These are phyloP conservation scores for Microdon myrmicae DNA, from an alignment of 2,888 invertebrate genomes.

Conservation along the genomic window DNA sequence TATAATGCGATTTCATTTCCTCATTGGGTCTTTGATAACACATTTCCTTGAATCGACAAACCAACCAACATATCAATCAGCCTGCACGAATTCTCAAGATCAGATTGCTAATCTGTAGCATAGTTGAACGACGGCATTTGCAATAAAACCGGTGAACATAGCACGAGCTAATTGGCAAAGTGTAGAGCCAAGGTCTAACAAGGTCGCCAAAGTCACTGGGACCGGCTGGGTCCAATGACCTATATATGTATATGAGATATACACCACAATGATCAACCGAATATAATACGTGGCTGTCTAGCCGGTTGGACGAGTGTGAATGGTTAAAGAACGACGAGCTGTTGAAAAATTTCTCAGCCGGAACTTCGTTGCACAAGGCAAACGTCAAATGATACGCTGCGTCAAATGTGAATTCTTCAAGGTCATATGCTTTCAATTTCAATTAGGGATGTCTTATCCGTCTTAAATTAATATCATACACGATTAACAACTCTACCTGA, in stretches of 20 bases:
- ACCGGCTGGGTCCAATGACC: slow-evolving; percentile 62
- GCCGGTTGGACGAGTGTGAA: slow-evolving; percentile 27
- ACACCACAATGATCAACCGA: slow-evolving; percentile 8
- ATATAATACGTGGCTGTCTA: slow-evolving; percentile 6
- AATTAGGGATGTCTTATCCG: slow-evolving; percentile 40
- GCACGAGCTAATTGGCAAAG: slow-evolving; percentile 38
- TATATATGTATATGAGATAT: slow-evolving; percentile 44
- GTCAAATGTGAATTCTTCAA: slow-evolving; percentile 32
- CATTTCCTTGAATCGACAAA: slow-evolving; percentile 34
- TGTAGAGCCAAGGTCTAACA: slow-evolving; percentile 61
- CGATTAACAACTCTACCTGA: not conserved
- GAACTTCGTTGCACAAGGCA: slow-evolving; percentile 49
- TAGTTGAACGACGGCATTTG: slow-evolving; percentile 11
- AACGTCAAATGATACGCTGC: slow-evolving; percentile 36
- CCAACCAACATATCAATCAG: slow-evolving; percentile 22
- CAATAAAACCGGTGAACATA: slow-evolving; percentile 15
- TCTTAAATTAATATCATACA: slow-evolving; percentile 1
- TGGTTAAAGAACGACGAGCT: slow-evolving; percentile 8
- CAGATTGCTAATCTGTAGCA: slow-evolving; percentile 13
- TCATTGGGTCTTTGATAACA: slow-evolving; percentile 32
- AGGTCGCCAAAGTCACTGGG: slow-evolving; percentile 60
- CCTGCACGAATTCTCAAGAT: slow-evolving; percentile 30
- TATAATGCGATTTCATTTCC: slow-evolving; percentile 26
- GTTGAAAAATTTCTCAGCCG: slow-evolving; percentile 24
- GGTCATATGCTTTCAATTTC: slow-evolving; percentile 35